Conservation (phyloP, 1,140 invertebrate genomes). For the Caenorhabditis latens region DNA sequence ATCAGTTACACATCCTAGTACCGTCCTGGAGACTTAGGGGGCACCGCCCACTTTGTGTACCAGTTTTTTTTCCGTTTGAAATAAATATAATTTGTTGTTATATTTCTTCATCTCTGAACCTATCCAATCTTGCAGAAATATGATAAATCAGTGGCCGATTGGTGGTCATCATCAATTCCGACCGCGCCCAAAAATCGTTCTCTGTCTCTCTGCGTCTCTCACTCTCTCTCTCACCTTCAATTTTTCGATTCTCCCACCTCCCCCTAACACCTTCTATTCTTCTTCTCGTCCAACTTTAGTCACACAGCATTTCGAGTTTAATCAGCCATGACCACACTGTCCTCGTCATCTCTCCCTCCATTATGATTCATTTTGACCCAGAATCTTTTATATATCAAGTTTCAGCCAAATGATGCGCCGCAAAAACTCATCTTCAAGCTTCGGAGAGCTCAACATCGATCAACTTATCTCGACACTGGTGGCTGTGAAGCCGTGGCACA, state of each 20-base stretch:
- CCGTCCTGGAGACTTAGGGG: slow-evolving; percentile 34
- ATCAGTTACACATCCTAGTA: slow-evolving; percentile 48
- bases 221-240: background rate
- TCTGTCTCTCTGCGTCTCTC: slow-evolving; percentile 6
- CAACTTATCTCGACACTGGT: slow-evolving; percentile 52
- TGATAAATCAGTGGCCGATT: background rate
- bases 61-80: slow-evolving; percentile 24
- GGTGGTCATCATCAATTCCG: slow-evolving; percentile 22
- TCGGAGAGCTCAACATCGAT: slow-evolving; percentile 56
- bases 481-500: slow-evolving; percentile 65
- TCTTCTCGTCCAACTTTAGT: background rate
- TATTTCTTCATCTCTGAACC: background rate
- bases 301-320: slow-evolving; percentile 38
- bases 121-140: slow-evolving; percentile 21
- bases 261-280: slow-evolving; percentile 11
- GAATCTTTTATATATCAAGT: background rate
- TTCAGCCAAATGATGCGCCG: slow-evolving; percentile 25
- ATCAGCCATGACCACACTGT: slow-evolving; percentile 28
- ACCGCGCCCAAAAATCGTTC: slow-evolving; percentile 41
- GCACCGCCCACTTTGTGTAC: background rate
- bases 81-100: slow-evolving; percentile 1
- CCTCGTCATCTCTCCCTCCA: background rate
- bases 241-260: slow-evolving; percentile 11
- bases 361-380: background rate
- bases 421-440: slow-evolving; percentile 55